Percentiles rank a stretch among this genome's conserved stretches.
These are phyloP conservation scores for Drosophila insularis DNA, from an alignment of 1,140 invertebrate species.

Conservation along the genomic window DNA sequence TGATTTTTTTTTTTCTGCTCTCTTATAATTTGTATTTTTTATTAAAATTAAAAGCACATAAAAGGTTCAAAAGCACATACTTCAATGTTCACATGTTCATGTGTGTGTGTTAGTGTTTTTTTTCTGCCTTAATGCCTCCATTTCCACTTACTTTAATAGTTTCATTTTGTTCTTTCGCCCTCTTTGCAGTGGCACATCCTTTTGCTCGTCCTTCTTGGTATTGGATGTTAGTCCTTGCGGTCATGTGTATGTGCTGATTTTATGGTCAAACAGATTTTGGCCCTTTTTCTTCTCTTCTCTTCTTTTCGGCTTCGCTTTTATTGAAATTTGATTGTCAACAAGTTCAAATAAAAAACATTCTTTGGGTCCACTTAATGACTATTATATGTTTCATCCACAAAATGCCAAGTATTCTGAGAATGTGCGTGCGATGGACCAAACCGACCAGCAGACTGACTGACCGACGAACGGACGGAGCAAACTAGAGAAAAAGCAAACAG, in stretches of 20 bases:
- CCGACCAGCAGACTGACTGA: constrained; percentile 16
- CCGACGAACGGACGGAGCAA: constrained; percentile 16
- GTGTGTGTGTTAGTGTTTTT: constrained; percentile 18
- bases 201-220: constrained; percentile 23
- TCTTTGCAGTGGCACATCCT: constrained; percentile 33
- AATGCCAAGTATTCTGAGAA: constrained; percentile 49
- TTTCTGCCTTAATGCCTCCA: constrained; percentile 71
- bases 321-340: constrained; percentile 69
- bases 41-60: constrained; percentile 70
- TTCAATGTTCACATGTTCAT: constrained; percentile 45
- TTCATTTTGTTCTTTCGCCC: constrained; percentile 46
- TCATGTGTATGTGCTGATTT: constrained; percentile 55
- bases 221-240: constrained; percentile 32
- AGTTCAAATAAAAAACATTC: constrained; percentile 14
- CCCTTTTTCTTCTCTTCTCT: background rate
- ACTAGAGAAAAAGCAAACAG: constrained; percentile 54
- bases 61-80: constrained; percentile 64
- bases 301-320: constrained; percentile 44
- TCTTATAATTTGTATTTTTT: constrained; percentile 17
- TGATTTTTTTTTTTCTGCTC: constrained; percentile 18
- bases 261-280: constrained; percentile 56
- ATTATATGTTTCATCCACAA: constrained; percentile 63
- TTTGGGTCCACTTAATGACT: constrained; percentile 61
- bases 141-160: constrained; percentile 79
- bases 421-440: constrained; percentile 40